phyloP scores from a whole-genome alignment of 1,140 invertebrate genomes.

The Colletes gigas region DNA sequence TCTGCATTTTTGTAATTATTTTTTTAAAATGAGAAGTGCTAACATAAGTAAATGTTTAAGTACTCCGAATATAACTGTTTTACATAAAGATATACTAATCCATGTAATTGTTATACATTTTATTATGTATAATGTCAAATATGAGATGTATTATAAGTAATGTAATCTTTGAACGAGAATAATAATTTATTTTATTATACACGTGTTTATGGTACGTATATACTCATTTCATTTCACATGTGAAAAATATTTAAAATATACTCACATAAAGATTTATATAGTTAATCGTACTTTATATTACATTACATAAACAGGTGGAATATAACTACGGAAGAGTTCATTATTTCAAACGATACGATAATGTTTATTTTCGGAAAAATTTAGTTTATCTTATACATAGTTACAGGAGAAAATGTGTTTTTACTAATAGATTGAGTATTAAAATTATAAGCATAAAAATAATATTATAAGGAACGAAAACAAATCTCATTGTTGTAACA shows the following conservation, averaged over 20 bases:
- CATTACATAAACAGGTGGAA: no score
- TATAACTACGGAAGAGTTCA: no score
- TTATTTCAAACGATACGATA: no score
- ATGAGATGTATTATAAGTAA: background rate
- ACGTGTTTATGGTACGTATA: background rate
- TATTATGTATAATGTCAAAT: background rate
- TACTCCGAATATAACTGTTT: no score
- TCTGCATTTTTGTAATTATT: no score
- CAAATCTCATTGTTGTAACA: background rate
- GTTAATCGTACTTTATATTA: no score
- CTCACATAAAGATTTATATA: no score
- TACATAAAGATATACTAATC: background rate
- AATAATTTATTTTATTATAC: constrained; percentile 5
- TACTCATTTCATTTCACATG: background rate
- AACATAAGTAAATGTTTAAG: background rate
- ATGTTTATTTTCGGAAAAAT: background rate
- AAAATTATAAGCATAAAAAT: background rate
- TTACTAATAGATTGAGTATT: background rate
- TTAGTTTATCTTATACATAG: background rate
- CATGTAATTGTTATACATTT: background rate
- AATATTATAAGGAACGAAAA: background rate
- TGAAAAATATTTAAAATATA: background rate
- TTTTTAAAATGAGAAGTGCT: background rate
- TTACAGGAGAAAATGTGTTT: background rate
- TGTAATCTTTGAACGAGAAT: background rate